A percentile compares a stretch with the other conserved stretches of the same genome.
Evolutionary conservation across 2,113 vertebrate species (phyloP).

Genomic region (Tretioscincus oriximinensis): DNA sequence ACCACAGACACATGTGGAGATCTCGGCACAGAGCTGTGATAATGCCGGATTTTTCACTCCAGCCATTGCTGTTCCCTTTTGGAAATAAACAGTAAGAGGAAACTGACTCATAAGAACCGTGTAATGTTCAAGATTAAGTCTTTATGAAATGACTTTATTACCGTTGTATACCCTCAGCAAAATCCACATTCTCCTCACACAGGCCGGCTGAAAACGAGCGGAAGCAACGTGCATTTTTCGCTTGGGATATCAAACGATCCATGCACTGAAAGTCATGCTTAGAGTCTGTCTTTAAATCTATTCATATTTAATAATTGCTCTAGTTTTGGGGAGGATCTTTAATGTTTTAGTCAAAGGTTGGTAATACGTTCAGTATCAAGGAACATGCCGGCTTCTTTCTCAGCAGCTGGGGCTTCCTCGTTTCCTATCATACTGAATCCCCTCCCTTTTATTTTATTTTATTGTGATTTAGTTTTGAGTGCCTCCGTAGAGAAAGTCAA

Average conservation of each 20-base stretch:
- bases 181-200: neutral
- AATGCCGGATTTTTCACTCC: neutral
- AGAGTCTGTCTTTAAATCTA: constrained; percentile 40
- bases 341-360: constrained; percentile 49
- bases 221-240: neutral
- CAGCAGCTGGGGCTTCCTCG: constrained; percentile 54
- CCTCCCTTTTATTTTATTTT: neutral
- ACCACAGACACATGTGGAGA: too few relatives aligned
- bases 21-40: too few relatives aligned
- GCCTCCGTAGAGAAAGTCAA: constrained; percentile 46
- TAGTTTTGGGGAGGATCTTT: constrained; percentile 36
- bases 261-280: neutral
- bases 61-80: neutral
- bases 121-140: too few relatives aligned
- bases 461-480: constrained; percentile 33
- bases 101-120: neutral
- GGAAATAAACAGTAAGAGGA: neutral
- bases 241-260: neutral
- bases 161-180: neutral
- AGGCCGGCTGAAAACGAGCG: neutral
- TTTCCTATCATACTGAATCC: constrained; percentile 61
- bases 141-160: too few relatives aligned
- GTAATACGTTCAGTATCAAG: constrained; percentile 40
- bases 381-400: constrained; percentile 47
- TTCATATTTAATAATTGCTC: constrained; percentile 45